phyloP scores from a whole-genome alignment of 2,113 vertebrate genomes.

The Nesogale talazaci region DNA sequence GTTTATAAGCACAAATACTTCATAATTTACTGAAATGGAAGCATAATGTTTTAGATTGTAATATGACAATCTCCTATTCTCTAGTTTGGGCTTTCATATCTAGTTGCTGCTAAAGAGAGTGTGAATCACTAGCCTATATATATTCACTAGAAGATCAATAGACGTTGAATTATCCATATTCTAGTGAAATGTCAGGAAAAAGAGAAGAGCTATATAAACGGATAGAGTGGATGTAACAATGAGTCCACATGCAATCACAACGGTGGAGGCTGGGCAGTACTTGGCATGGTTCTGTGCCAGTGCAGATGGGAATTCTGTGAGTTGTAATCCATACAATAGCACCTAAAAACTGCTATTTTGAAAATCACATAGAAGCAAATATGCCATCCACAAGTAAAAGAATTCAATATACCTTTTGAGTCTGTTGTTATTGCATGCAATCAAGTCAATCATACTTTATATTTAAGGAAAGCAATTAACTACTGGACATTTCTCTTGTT shows the following conservation, averaged over 20 bases:
- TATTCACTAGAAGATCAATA: background rate
- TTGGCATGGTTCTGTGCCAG: too few species aligned
- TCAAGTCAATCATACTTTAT: background rate
- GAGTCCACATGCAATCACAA: too few species aligned
- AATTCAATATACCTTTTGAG: background rate
- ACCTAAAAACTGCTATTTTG: background rate
- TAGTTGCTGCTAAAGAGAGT: background rate
- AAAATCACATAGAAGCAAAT: background rate
- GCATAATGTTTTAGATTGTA: background rate
- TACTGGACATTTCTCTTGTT: background rate
- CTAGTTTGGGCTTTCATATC: background rate
- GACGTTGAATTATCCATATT: background rate
- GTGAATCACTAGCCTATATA: too few species aligned
- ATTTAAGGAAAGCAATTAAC: background rate
- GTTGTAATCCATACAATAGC: too few species aligned
- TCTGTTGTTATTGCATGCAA: background rate
- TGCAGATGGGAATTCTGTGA: too few species aligned
- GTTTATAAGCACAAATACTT: background rate
- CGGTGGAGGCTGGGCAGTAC: too few species aligned
- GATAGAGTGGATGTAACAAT: too few species aligned
- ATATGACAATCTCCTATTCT: background rate
- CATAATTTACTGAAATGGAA: background rate
- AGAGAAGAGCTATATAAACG: too few species aligned
- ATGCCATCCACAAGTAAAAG: background rate
- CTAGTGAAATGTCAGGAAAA: too few species aligned